A percentile compares a stretch with the other conserved stretches of the same genome.
phyloP scores from a whole-genome alignment of 2,888 invertebrate species.

The Scaptomyza cyrtandrae region DNA sequence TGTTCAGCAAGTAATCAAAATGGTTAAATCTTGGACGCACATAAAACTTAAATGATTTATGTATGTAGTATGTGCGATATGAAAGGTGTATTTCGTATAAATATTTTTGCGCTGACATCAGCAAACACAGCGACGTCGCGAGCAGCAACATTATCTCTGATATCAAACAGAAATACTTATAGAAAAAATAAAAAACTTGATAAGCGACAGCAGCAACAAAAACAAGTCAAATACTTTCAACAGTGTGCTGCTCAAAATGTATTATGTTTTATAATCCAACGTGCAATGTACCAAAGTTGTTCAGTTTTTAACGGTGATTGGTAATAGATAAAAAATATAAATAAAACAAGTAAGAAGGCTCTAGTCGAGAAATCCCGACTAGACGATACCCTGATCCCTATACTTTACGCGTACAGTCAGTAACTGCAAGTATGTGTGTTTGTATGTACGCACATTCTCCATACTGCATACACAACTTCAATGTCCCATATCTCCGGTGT shows the following conservation, averaged over 20 bases:
- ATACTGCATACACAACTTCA: no score
- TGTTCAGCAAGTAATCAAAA: background rate
- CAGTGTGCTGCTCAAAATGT: slow-evolving; percentile 26
- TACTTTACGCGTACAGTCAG: no score
- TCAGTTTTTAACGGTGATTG: background rate
- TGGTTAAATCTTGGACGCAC: background rate
- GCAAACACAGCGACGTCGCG: slow-evolving; percentile 41
- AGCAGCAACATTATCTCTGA: slow-evolving; percentile 36
- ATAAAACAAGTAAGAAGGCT: no score
- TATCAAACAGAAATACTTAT: slow-evolving; percentile 36
- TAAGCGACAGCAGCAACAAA: slow-evolving; percentile 31
- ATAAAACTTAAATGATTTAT: background rate
- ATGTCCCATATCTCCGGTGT: no score
- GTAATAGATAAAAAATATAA: slow-evolving; percentile 23
- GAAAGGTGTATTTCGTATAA: slow-evolving; percentile 11
- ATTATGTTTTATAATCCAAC: slow-evolving; percentile 43
- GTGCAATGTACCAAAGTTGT: slow-evolving; percentile 15
- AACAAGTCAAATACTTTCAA: slow-evolving; percentile 16
- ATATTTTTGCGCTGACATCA: slow-evolving; percentile 42
- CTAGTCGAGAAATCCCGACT: no score
- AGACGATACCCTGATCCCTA: no score
- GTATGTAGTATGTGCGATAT: background rate
- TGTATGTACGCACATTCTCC: no score
- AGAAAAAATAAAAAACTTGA: slow-evolving; percentile 15
- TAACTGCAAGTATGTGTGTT: no score